Evolutionary conservation across 1,140 invertebrate species (phyloP), one percentile per base, ranked within the genome.

Genomic region (Babylonia areolata): DNA sequence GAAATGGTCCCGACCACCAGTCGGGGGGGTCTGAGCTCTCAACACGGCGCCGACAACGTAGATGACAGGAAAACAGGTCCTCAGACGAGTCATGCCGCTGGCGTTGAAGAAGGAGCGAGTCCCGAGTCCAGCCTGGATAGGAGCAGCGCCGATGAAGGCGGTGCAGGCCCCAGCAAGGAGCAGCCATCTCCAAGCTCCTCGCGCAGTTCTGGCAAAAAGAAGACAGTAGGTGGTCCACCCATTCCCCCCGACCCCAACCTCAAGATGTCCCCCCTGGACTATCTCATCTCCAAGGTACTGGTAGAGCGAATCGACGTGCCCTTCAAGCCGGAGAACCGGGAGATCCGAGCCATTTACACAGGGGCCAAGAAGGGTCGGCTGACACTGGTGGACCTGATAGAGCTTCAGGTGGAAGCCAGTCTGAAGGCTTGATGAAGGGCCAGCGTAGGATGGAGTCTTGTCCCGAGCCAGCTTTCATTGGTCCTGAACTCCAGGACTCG

Each of bases 361-460:
- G 83, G 86, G 9, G 78, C 73, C 64, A 58, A 78, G 12, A 85
- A 87, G 69, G 86, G 83, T n/a, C 77, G 54, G n/a, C 78, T 87
- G 69, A 73, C 54, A n/a, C 64, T 87, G 20, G 83, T 85, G 12
- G 83, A 87, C 81, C 83, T 87, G 20, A 87, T 87, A 51, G 86
- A 87, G 35, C 83, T 87, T 23, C 86, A 87, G 64, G 86, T 87
- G 9, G 86, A 87, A 37, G 83, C 77, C 46, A 85, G 86, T 64
- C 83, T 87, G 12, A 87, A 87, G 51, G 86, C 78, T 84, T 87
- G 80, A 85, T 40, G 78, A 46, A 64, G 28, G 15, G 58, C 28
- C 58, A 23, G 58, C 28, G 23, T 0, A 23, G 28, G 58, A 23
- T 28, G 1, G 28, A 64, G 12, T 64, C 58, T 23, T 11, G 58